phyloP scores from a whole-genome alignment of 2,113 vertebrate species.

The Arenaria interpres region DNA sequence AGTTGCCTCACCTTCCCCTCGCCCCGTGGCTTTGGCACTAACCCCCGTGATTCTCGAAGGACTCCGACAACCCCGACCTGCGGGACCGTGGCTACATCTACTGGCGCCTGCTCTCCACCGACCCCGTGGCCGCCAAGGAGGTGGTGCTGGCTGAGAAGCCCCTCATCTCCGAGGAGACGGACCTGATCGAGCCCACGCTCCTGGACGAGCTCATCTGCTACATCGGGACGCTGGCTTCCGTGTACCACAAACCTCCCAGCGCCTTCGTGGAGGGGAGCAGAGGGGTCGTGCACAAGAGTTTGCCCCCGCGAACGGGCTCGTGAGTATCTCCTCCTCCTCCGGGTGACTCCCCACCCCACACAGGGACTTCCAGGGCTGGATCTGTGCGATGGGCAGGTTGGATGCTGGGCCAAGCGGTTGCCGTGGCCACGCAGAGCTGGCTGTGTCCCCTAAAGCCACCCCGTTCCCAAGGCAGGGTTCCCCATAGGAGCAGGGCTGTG shows the following conservation, averaged over 20 bases:
- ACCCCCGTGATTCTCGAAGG: slow-evolving; percentile 63
- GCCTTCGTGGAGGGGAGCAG: slow-evolving; percentile 97
- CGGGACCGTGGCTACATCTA: slow-evolving; percentile 98
- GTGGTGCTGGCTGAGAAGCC: slow-evolving; percentile 98
- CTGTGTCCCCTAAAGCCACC: rapidly evolving
- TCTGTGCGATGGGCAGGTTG: rapidly evolving
- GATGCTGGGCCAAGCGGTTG: not conserved
- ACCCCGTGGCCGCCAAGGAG: slow-evolving; percentile 96
- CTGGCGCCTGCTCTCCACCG: slow-evolving; percentile 98
- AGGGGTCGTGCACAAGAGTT: slow-evolving; percentile 90
- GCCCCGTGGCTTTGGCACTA: rapidly evolving
- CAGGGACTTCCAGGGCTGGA: not conserved
- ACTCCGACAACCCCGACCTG: slow-evolving; percentile 97
- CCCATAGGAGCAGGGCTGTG: not conserved
- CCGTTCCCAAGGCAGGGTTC: too few species aligned
- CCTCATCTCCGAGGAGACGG: slow-evolving; percentile 96
- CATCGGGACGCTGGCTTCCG: slow-evolving; percentile 94
- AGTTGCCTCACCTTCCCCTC: not conserved
- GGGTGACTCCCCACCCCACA: rapidly evolving
- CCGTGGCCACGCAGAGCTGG: rapidly evolving
- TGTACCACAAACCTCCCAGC: slow-evolving; percentile 97
- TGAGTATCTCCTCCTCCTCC: slow-evolving; percentile 71
- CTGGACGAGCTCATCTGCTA: slow-evolving; percentile 98
- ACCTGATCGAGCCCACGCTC: slow-evolving; percentile 95
- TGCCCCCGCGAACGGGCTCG: slow-evolving; percentile 89